These are phyloP conservation scores for Conopomorpha cramerella DNA, from an alignment of 1,140 invertebrate species.

Conservation along the genomic window DNA sequence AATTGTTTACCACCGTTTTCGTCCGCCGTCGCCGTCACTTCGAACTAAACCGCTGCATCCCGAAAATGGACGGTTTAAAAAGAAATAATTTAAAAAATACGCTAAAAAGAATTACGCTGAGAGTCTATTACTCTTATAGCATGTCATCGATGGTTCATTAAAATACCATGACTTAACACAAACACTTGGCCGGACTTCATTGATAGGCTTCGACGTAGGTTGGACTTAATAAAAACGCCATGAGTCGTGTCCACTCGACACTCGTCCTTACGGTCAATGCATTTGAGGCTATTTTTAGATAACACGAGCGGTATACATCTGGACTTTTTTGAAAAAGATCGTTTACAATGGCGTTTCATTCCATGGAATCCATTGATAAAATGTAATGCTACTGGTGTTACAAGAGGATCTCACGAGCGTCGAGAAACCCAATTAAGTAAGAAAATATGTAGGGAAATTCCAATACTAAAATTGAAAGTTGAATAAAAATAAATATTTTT, in stretches of 20 bases:
- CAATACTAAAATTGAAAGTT: conserved; percentile 11
- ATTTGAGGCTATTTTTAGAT: too few species aligned
- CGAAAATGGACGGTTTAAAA: conserved; percentile 16
- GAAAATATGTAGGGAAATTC: conserved; percentile 12
- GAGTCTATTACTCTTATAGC: conserved; percentile 55
- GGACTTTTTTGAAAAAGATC: conserved; percentile 41
- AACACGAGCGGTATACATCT: too few species aligned
- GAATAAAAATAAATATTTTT: conserved; percentile 11
- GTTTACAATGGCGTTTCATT: conserved; percentile 53
- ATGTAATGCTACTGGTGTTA: conserved; percentile 56
- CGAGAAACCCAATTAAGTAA: conserved; percentile 33
- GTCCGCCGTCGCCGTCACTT: too few species aligned
- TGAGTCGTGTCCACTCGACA: conserved; percentile 13
- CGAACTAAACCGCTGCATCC: too few species aligned
- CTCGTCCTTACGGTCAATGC: too few species aligned
- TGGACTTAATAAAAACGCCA: conserved; percentile 37
- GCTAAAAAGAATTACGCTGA: conserved; percentile 53
- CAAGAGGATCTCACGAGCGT: conserved; percentile 44
- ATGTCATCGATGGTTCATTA: conserved; percentile 58
- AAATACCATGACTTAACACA: conserved; percentile 58
- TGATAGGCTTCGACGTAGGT: conserved; percentile 55
- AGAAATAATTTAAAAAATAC: conserved; percentile 1
- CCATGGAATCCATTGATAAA: conserved; percentile 58
- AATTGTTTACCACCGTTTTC: conserved; percentile 10
- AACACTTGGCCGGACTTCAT: conserved; percentile 56